These are phyloP conservation scores for Paguma larvata DNA, from an alignment of 2,797 vertebrate species.

Conservation along the genomic window DNA sequence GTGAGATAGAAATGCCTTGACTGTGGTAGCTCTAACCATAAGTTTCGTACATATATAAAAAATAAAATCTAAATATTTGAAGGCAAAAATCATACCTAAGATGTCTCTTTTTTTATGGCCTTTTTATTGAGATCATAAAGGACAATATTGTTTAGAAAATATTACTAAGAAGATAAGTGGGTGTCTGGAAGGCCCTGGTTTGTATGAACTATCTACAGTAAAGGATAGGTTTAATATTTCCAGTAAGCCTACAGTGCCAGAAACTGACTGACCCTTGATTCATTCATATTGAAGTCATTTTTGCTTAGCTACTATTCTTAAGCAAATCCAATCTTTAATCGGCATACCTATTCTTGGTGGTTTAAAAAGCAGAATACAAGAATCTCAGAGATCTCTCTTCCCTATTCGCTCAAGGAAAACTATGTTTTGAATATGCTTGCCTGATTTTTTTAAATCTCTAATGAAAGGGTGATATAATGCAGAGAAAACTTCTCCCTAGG, in stretches of 20 bases:
- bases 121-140: neutral
- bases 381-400: neutral
- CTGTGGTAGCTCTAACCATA: neutral
- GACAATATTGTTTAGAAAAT: neutral
- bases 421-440: neutral
- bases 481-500: neutral
- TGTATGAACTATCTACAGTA: constrained; percentile 81
- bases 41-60: neutral
- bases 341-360: constrained; percentile 70
- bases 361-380: constrained; percentile 73
- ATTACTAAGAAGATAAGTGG: neutral
- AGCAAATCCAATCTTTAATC: constrained; percentile 82
- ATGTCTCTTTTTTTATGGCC: neutral
- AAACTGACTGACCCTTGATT: constrained; percentile 79
- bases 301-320: constrained; percentile 78
- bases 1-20: constrained; percentile 4
- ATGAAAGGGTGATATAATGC: neutral
- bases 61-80: neutral
- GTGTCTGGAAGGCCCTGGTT: constrained; percentile 77
- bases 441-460: constrained; percentile 22
- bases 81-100: neutral
- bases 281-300: constrained; percentile 79
- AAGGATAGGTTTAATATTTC: constrained; percentile 83
- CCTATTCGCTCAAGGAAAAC: constrained; percentile 22
- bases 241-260: constrained; percentile 71